A percentile compares a stretch with the other conserved stretches of the same genome.
These are phyloP conservation scores for Diorhabda sublineata DNA, from an alignment of 1,140 invertebrate genomes.

Conservation along the genomic window DNA sequence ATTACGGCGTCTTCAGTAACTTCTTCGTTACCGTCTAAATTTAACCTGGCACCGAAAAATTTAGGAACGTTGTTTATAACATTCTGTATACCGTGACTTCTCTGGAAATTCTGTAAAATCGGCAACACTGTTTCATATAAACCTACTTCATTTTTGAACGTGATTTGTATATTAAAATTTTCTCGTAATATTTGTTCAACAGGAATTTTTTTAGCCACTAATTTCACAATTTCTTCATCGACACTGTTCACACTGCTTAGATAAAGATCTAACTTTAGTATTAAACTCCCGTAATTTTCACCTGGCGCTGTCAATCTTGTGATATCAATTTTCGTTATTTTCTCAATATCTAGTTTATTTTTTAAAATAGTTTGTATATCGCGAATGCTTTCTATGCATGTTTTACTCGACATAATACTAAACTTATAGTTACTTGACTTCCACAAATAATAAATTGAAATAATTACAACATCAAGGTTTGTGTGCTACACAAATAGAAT, in stretches of 20 bases:
- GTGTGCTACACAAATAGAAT: too few species aligned
- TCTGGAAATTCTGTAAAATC: constrained; percentile 33
- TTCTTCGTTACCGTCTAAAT: constrained; percentile 25
- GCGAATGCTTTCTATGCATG: too few species aligned
- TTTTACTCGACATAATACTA: too few species aligned
- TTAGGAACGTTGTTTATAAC: constrained; percentile 29
- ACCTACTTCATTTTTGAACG: constrained; percentile 47
- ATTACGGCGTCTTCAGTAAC: constrained; percentile 42
- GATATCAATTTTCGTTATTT: constrained; percentile 3
- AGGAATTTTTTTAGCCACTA: constrained; percentile 50
- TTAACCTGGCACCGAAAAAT: constrained; percentile 37
- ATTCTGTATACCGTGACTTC: constrained; percentile 23
- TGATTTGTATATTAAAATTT: constrained; percentile 46
- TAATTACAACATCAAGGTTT: too few species aligned
- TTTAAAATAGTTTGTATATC: neutral
- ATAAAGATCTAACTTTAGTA: constrained; percentile 47
- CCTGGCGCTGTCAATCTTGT: constrained; percentile 51
- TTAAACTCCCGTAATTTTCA: constrained; percentile 59
- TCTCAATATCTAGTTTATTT: neutral
- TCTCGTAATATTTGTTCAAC: constrained; percentile 40
- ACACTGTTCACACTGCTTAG: constrained; percentile 23
- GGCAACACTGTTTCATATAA: constrained; percentile 36
- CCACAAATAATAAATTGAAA: too few species aligned
- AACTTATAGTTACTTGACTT: too few species aligned
- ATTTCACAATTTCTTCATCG: constrained; percentile 34